Base-by-base conservation (phyloP, 2,888 invertebrate genomes). In the Anodontia alba region DNA sequence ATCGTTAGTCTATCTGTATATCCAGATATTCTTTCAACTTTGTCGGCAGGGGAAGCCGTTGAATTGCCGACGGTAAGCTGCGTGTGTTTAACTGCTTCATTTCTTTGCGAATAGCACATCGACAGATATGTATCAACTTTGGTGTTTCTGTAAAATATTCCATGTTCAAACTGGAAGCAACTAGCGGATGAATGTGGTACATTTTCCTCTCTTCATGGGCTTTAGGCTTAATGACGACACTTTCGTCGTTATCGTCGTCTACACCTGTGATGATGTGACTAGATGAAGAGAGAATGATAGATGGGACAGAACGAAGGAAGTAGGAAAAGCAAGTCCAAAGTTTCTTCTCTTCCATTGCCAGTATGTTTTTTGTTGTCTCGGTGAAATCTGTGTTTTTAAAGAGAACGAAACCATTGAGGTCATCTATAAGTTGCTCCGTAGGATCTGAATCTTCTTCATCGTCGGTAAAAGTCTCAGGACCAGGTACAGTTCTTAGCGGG, bases 331-430 rank as follows among this genome's bases (percentile, higher is more conserved):
- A 88, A 29, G 46, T 51, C 72, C 84, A 72, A 3, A 81, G 86
- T 77, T 86, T 88, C 1, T 29, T 62, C 51, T 87, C 87, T 51
- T 88, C 88, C 1, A 78, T 78, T 0, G 75, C 76, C 10, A 89
- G 72, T 31, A 80, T 85, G 26, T 76, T 73, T 31, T 75, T 78
- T 12, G 85, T 88, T 57, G 82, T 80, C 10, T 66, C 79, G 33
- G 76, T 83, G 49, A 89, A 85, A 7, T 75, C 80, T n/a, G 86
- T 85, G 51, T 86, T 89, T 62, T 85, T 86, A 73, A 89, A 89
- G 20, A 88, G 76, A 17, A 68, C 80, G 33, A 89, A 54, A 36
- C 89, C 87, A 76, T 89, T 89, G 17, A 89, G 81, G 69, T 87
- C 88, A 66, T 82, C 82, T 26, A 89, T 78, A 8, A 89, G 38